A percentile compares a stretch with the other conserved stretches of the same genome.
These are phyloP conservation scores for Drosophila dunni DNA, from an alignment of 1,140 invertebrate genomes.

Conservation along the genomic window DNA sequence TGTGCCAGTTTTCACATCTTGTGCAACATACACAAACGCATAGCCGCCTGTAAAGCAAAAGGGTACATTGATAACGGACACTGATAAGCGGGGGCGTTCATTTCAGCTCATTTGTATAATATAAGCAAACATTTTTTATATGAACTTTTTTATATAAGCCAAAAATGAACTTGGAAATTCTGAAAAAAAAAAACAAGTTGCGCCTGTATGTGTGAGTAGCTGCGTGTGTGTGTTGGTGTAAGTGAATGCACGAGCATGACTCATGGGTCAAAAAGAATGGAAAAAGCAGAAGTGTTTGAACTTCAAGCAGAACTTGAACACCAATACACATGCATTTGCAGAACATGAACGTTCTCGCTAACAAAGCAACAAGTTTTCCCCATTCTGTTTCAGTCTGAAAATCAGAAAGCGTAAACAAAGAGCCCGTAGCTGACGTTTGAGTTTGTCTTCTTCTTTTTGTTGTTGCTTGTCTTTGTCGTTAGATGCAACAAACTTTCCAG, in stretches of 20 bases:
- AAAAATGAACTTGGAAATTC: slow-evolving; percentile 7
- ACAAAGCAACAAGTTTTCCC: slow-evolving; percentile 60
- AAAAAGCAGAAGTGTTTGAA: slow-evolving; percentile 25
- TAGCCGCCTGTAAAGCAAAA: slow-evolving; percentile 92
- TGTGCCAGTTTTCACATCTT: slow-evolving; percentile 93
- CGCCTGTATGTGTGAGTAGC: no score
- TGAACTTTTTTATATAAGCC: slow-evolving; percentile 9
- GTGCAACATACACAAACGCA: slow-evolving; percentile 96
- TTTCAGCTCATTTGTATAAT: slow-evolving; percentile 42
- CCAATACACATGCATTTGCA: slow-evolving; percentile 24
- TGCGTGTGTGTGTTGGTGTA: slow-evolving; percentile 6
- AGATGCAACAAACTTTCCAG: background rate
- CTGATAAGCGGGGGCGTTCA: slow-evolving; percentile 56
- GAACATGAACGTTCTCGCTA: slow-evolving; percentile 14
- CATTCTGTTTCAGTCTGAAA: slow-evolving; percentile 41
- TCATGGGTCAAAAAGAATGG: slow-evolving; percentile 55
- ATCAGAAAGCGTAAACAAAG: slow-evolving; percentile 69
- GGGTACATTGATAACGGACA: slow-evolving; percentile 55
- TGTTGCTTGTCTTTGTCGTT: background rate
- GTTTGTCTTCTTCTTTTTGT: background rate
- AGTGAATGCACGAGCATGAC: slow-evolving; percentile 33
- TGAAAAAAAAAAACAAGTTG: background rate
- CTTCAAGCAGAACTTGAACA: slow-evolving; percentile 24
- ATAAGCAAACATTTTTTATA: slow-evolving; percentile 39
- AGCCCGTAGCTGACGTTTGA: background rate